Evolutionary conservation across 2,888 invertebrate species (phyloP), one percentile per base, ranked within the genome.

Genomic region (Macrosiphum euphorbiae): DNA sequence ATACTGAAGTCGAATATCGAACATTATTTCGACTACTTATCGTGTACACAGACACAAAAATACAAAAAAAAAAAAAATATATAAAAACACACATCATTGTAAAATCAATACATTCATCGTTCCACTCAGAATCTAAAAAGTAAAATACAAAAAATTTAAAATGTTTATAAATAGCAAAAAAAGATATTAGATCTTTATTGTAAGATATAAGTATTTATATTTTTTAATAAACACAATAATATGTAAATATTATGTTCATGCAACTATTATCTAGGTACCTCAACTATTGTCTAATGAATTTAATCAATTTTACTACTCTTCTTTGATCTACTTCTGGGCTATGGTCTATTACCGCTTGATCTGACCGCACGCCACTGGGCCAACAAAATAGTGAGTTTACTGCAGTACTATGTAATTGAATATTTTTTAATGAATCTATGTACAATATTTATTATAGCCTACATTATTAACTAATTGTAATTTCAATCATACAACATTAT

Each of bases 401-500:
- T 52, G 50, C 10, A 35, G 52, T 88, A 52, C 35, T 88, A 24
- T 52, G 35, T 35, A 88, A 88, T 88, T 88, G 24, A 35, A 88
- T 35, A 35, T 35, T 88, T 78, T 88, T 88, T 35, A 28, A 88
- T 52, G 8, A 78, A 78, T 78, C 2, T 35, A 35, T 78, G 20
- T 35, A 55, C 24, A 55, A 67, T 90, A 44, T 35, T 61, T 78
- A 50, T 35, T 28, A 28, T 24, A 35, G 8, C 78, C 78, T 78
- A 78, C 78, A 1, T 88, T 55, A 88, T 24, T 55, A 44, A 55
- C 28, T 85, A 91, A 91, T 58, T 1, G 5, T 11, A 58, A 47
- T 91, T 91, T 28, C 5, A 58, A 90, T 67, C 28, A 93, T 26
- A n/a, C 24, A 58, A 84, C 55, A n/a, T 61, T 92, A 5, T 94